Conservation (phyloP, 2,797 vertebrate species). For the Balearica regulorum region DNA sequence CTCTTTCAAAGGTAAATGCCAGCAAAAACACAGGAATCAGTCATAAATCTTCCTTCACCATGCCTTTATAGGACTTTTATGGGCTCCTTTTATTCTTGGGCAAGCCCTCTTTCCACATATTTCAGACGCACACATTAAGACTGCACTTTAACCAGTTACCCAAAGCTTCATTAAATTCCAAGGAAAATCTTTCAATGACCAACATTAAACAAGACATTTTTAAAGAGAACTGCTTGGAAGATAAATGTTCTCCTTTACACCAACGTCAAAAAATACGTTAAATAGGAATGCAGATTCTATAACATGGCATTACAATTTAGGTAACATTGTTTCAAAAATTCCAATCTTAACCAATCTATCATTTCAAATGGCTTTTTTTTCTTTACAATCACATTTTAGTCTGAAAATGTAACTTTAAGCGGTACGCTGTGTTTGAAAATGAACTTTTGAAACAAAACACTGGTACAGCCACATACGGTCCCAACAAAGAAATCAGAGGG, state of each 20-base stretch:
- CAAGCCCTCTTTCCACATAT: background rate
- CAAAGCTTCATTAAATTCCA: background rate
- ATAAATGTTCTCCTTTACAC: background rate
- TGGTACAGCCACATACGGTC: background rate
- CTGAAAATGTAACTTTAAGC: background rate
- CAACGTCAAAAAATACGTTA: background rate
- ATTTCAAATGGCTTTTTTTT: background rate
- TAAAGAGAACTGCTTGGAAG: background rate
- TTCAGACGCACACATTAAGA: background rate
- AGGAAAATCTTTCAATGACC: background rate
- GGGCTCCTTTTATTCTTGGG: background rate
- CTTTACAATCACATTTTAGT: background rate
- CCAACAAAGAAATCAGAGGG: background rate
- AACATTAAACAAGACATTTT: background rate
- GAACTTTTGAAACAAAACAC: background rate
- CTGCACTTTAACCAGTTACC: background rate
- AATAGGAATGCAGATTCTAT: background rate
- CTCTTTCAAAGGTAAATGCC: constrained; percentile 30
- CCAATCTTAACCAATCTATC: background rate
- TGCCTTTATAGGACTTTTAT: background rate
- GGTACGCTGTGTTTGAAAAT: background rate
- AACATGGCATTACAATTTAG: background rate
- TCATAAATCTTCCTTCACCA: constrained; percentile 22
- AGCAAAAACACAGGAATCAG: background rate
- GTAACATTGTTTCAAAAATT: background rate